Evolutionary conservation across 1,140 invertebrate genomes (phyloP).

Genomic region (Uloborus diversus): DNA sequence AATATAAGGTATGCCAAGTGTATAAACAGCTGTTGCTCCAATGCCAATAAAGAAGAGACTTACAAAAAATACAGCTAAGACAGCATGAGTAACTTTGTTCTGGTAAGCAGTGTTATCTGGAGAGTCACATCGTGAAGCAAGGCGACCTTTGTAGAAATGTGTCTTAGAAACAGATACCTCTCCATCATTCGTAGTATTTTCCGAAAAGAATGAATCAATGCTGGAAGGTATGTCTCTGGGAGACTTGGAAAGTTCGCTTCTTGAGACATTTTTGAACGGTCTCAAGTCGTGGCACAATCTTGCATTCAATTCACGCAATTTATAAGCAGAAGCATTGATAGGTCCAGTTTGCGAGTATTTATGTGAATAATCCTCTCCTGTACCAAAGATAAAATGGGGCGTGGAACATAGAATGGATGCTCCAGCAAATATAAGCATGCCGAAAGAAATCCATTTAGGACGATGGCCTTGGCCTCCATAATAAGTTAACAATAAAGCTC

Average conservation of each 20-base stretch:
- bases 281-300: conserved; percentile 46
- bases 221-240: conserved; percentile 20
- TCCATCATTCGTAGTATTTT: background rate
- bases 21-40: conserved; percentile 91
- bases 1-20: conserved; percentile 92
- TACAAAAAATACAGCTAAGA: conserved; percentile 83
- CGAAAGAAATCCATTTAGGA: conserved; percentile 95
- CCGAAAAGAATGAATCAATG: background rate
- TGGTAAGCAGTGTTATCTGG: conserved; percentile 46
- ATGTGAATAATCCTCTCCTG: conserved; percentile 22
- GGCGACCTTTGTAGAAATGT: conserved; percentile 39
- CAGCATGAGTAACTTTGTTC: conserved; percentile 56
- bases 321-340: conserved; percentile 35
- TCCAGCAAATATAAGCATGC: conserved; percentile 88
- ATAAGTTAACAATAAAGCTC: conserved; percentile 80
- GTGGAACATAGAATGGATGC: conserved; percentile 86
- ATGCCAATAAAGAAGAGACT: conserved; percentile 88
- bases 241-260: conserved; percentile 13
- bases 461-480: conserved; percentile 94
- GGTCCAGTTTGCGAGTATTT: background rate
- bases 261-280: background rate
- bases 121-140: conserved; percentile 42
- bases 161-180: conserved; percentile 8
- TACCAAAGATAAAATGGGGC: conserved; percentile 65
- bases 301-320: conserved; percentile 44